Conservation (phyloP, 2,113 vertebrate genomes). For the Dicerorhinus sumatrensis region DNA sequence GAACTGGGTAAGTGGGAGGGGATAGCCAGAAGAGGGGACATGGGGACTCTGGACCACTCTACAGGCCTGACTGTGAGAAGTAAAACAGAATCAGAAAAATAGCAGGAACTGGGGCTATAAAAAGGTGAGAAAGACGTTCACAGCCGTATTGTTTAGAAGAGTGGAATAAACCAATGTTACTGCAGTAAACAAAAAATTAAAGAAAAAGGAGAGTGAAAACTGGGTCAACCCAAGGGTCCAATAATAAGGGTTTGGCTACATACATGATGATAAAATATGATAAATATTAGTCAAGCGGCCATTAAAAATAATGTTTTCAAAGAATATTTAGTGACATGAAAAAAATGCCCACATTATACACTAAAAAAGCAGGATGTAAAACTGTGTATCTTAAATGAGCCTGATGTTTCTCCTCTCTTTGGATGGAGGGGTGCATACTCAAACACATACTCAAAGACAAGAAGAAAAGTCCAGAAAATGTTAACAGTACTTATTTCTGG, state of each 20-base stretch:
- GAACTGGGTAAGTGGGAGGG: background rate
- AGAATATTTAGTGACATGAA: background rate
- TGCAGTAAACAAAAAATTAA: too few relatives aligned
- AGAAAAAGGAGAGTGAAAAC: background rate
- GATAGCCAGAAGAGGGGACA: background rate
- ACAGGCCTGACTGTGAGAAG: background rate
- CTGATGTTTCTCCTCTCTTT: background rate
- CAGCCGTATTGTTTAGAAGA: background rate
- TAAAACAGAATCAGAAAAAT: background rate
- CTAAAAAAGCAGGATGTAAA: background rate
- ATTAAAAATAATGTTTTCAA: slow-evolving; percentile 16
- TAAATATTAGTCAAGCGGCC: background rate
- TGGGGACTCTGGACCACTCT: background rate
- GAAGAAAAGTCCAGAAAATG: background rate
- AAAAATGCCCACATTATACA: background rate
- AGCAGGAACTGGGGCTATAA: background rate
- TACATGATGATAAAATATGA: background rate
- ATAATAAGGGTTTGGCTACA: slow-evolving; percentile 6
- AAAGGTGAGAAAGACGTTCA: background rate
- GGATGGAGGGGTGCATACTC: background rate
- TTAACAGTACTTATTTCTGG: background rate
- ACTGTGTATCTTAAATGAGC: background rate
- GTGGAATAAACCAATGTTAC: background rate
- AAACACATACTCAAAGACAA: background rate
- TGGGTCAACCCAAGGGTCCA: background rate